Conservation (phyloP, 35 echinoderm and acorn worm genomes). For the Lytechinus variegatus region DNA sequence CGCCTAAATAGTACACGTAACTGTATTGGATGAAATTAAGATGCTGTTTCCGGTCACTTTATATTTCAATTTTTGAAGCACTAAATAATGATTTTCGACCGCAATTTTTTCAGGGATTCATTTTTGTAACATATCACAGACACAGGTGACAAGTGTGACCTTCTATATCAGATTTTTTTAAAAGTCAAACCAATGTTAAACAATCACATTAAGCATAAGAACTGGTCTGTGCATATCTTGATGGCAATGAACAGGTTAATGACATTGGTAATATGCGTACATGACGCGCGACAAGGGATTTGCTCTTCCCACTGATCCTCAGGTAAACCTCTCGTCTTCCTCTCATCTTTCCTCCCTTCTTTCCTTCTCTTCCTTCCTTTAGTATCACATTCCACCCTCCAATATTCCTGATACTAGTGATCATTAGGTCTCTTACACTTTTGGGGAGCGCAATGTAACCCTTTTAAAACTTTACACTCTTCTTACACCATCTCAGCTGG, state of each 20-base stretch:
- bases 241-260: not conserved
- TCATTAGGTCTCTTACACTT: not conserved
- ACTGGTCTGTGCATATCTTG: not conserved
- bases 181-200: no score
- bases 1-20: no score
- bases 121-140: no score
- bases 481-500: no score
- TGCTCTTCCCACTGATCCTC: not conserved
- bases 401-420: not conserved
- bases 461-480: not conserved
- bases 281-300: conserved; percentile 8
- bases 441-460: not conserved
- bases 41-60: no score
- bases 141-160: no score
- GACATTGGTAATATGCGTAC: not conserved
- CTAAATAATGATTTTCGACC: no score
- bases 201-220: no score
- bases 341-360: conserved; percentile 19
- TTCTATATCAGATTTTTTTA: no score
- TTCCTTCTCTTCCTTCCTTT: conserved; percentile 30
- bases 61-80: no score
- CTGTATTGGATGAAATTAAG: no score
- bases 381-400: conserved; percentile 17
- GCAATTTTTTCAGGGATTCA: no score
- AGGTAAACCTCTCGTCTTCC: conserved; percentile 17